Percentiles rank a stretch among this genome's conserved stretches.
Conservation (phyloP, 2,888 invertebrate species). For the Meliscaeva auricollis region DNA sequence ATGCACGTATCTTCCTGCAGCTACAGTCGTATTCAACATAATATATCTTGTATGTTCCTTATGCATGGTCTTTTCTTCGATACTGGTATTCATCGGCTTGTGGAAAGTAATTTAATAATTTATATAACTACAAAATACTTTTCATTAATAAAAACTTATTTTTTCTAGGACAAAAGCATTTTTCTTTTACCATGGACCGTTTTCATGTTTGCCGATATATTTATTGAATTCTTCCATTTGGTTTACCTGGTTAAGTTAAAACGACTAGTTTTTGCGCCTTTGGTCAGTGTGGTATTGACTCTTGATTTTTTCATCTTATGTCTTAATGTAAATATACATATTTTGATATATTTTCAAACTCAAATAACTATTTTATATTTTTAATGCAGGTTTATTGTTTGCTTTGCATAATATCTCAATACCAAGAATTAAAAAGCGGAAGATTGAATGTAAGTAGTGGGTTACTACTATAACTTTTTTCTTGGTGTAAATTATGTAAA, state of each 20-base stretch:
- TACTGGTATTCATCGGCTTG: conserved; percentile 88
- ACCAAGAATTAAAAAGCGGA: conserved; percentile 87
- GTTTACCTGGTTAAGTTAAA: conserved; percentile 87
- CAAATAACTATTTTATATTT: not conserved
- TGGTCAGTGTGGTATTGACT: conserved; percentile 90
- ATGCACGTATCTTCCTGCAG: no score
- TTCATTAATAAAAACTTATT: no score
- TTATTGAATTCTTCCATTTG: conserved; percentile 88
- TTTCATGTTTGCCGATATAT: conserved; percentile 87
- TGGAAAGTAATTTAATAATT: conserved; percentile 86
- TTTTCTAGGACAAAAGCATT: conserved; percentile 87
- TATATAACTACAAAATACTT: no score
- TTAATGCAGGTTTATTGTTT: conserved; percentile 90
- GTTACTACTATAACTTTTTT: no score
- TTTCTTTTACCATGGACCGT: conserved; percentile 91
- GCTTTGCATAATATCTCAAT: conserved; percentile 93
- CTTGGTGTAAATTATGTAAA: no score
- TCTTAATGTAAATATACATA: conserved; percentile 89
- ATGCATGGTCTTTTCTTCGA: conserved; percentile 88
- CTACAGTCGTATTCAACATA: conserved; percentile 89
- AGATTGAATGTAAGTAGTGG: conserved; percentile 43
- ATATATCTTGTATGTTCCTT: conserved; percentile 88
- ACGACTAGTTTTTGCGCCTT: conserved; percentile 89
- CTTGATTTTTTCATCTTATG: conserved; percentile 91
- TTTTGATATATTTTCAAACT: no score